Conservation (phyloP, 2,113 vertebrate genomes). For the Pteruthius melanotis region DNA sequence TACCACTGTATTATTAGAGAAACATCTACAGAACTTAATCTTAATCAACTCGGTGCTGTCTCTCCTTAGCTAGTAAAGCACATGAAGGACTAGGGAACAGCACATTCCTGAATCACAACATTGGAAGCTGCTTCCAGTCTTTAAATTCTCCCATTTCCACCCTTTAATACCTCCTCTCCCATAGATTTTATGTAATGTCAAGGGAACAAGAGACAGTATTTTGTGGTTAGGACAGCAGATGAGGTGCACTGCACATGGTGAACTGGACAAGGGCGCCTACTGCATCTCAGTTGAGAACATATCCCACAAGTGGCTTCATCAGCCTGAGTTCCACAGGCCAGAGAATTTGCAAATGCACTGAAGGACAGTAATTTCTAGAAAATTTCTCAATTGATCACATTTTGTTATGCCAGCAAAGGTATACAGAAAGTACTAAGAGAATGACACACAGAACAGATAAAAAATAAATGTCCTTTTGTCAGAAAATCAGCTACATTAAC, state of each 20-base stretch:
- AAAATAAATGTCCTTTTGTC: not conserved
- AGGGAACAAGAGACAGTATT: not conserved
- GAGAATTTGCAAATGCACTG: not conserved
- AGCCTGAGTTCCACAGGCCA: not conserved
- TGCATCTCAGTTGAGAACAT: not conserved
- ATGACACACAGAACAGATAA: not conserved
- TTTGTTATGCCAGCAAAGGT: not conserved
- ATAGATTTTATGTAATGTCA: not conserved
- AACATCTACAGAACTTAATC: not conserved
- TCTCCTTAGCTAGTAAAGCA: not conserved
- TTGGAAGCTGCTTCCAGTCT: not conserved
- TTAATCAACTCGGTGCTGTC: not conserved
- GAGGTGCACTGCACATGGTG: not conserved
- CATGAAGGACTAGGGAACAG: not conserved
- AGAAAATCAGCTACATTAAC: not conserved
- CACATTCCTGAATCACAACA: not conserved
- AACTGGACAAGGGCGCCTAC: not conserved
- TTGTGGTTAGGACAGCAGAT: not conserved
- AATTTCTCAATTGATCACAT: not conserved
- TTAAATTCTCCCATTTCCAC: not conserved
- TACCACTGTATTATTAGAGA: not conserved
- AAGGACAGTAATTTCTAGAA: not conserved
- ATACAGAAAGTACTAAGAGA: not conserved
- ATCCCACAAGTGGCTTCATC: not conserved
- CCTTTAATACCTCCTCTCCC: not conserved